Evolutionary conservation across 2,797 vertebrate species (phyloP), one percentile per base, ranked within the genome.

Genomic region (Malurus splendens): DNA sequence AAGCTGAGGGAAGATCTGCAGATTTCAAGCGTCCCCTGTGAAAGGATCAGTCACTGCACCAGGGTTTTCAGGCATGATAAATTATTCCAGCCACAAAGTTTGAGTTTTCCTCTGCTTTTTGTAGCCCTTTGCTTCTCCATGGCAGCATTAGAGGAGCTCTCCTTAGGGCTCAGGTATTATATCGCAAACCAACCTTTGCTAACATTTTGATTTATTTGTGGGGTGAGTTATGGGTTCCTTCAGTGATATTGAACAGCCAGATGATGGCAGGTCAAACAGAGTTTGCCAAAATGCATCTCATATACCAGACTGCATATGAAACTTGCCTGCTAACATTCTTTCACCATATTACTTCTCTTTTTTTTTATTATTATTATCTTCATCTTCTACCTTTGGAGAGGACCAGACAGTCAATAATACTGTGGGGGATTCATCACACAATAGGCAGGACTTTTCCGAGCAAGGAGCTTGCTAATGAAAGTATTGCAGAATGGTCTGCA

Each of bases 1-100:
- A 87, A 92, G 93, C 86, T 89, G 86, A 93, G 92, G 76, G 73
- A 75, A 89, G 77, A 82, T 72, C 80, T 85, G 67, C 86, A 50
- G 56, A 75, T 84, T 73, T 30, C 42, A 62, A 82, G 36, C 0
- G 2, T 74, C 81, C 61, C 42, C 56, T 90, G 87, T 79, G 82
- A 95, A 96, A 22, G 4, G n/a, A 89, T 75, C 57, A 52, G 74
- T 82, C 82, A 36, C 44, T 87, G 56, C 87, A 91, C 64, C n/a
- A 56, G 60, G 67, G 82, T 71, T 88, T 90, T 92, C 87, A 86
- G 81, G 70, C 38, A 56, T 80, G 85, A 90, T 92, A 84, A 92
- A 89, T 95, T 89, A 94, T 91, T 89, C 86, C 76, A 78, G 65
- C 33, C 67, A 41, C 80, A 55, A 84, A 82, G 36, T 87, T 80